phyloP scores from a whole-genome alignment of 2,113 vertebrate species.

The Neofelis nebulosa region DNA sequence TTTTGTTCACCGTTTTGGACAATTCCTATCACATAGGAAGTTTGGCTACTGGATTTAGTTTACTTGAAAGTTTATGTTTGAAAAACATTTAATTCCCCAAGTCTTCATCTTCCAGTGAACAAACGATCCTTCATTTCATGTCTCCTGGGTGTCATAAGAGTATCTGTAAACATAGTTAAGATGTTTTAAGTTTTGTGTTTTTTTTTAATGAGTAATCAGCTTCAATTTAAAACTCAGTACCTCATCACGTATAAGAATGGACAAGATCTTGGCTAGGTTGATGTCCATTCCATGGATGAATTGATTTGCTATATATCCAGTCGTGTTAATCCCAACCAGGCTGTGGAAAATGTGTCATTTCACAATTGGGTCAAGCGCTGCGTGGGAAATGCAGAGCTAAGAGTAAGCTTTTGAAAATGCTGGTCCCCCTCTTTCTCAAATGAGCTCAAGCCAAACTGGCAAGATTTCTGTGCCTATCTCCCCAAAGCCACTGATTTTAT shows the following conservation, averaged over 20 bases:
- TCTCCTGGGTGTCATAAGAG: background rate
- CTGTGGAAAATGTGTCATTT: conserved; percentile 55
- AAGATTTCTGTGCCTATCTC: background rate
- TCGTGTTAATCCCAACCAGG: background rate
- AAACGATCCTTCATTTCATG: background rate
- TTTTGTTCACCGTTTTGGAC: background rate
- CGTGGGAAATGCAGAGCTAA: background rate
- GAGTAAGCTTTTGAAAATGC: background rate
- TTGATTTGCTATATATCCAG: background rate
- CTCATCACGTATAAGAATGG: background rate
- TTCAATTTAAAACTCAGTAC: background rate
- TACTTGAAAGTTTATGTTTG: background rate
- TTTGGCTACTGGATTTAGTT: conserved; percentile 8
- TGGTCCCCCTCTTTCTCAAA: background rate
- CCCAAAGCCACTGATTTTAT: background rate
- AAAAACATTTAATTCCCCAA: background rate
- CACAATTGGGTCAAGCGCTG: conserved; percentile 26
- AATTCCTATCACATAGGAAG: background rate
- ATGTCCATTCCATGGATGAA: background rate
- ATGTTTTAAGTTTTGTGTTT: background rate
- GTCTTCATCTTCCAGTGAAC: background rate
- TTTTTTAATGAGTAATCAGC: background rate
- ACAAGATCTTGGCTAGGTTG: background rate
- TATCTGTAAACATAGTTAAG: background rate
- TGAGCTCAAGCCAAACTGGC: background rate